phyloP scores from a whole-genome alignment of 2,797 vertebrate species.

The Anabas testudineus region DNA sequence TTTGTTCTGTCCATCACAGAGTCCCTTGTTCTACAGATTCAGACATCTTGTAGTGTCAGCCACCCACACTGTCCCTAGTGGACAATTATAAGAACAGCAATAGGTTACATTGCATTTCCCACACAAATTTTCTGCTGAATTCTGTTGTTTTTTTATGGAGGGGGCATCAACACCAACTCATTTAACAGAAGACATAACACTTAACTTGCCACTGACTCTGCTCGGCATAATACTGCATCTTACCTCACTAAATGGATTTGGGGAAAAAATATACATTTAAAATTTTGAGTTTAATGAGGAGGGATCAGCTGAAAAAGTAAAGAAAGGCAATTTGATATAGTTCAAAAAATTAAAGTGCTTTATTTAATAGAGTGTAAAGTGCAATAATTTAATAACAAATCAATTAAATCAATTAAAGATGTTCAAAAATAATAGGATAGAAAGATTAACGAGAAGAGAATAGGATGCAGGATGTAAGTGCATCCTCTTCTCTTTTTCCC shows the following conservation, averaged over 20 bases:
- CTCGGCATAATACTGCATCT: not conserved
- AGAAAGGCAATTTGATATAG: not conserved
- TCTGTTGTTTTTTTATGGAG: slow-evolving; percentile 3
- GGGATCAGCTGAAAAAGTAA: not conserved
- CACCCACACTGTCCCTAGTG: slow-evolving; percentile 53
- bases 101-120: slow-evolving; percentile 4
- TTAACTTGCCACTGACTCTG: not conserved
- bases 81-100: slow-evolving; percentile 31
- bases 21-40: slow-evolving; percentile 51
- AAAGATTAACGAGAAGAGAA: not conserved
- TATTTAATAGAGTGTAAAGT: not conserved
- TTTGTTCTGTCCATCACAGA: slow-evolving; percentile 72
- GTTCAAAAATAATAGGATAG: not conserved
- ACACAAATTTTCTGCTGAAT: not conserved
- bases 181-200: too few relatives aligned
- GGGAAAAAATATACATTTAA: not conserved
- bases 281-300: too few relatives aligned
- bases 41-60: slow-evolving; percentile 38
- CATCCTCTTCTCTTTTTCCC: not conserved
- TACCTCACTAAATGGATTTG: not conserved
- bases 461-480: not conserved
- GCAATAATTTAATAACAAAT: not conserved
- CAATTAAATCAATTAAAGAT: not conserved
- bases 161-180: not conserved
- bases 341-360: not conserved